Evolutionary conservation across 1,140 invertebrate genomes (phyloP), one percentile per base, ranked within the genome.

Genomic region (Neocloeon triangulifer): DNA sequence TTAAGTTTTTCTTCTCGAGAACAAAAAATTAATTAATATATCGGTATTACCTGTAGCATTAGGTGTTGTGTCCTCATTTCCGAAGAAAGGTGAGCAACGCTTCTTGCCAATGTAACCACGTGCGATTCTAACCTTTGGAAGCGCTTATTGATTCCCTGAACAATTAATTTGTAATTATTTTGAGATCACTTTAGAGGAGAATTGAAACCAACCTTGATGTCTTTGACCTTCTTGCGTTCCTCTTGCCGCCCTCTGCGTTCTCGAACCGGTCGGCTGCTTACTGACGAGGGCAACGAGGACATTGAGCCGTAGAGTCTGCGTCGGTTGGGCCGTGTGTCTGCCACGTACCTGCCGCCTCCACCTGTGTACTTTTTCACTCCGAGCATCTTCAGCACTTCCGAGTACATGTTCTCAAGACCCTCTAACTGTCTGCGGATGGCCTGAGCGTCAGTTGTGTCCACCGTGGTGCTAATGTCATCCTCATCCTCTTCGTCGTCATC

Each of bases 1-100:
- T 12, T 33, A 5, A 10, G 21, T 29, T 6, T 5, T 33, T n/a
- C n/a, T n/a, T n/a, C n/a, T n/a, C n/a, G n/a, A n/a, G n/a, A n/a
- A n/a, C n/a, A n/a, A n/a, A n/a, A n/a, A n/a, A n/a, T n/a, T n/a
- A n/a, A n/a, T n/a, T n/a, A n/a, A n/a, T n/a, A n/a, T n/a, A n/a
- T n/a, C n/a, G n/a, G 19, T 39, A 29, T 38, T 40, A 61, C 58
- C 55, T 76, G 74, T 47, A 86, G 73, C 61, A 85, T 76, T 10
- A 84, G 55, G 53, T 85, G 84, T 45, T 91, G 81, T 1, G 79
- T 81, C 36, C 81, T 56, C 72, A 91, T 82, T 59, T 92, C 85
- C 2, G 79, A 82, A 12, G 82, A 88, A 3, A 91, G 55, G 53
- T 89, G 84, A 15, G 84, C 84, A n/a, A 91, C 82, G 37, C 79